Evolutionary conservation across 2,113 vertebrate genomes (phyloP), one percentile per base, ranked within the genome.

Genomic region (Grammomys surdaster): DNA sequence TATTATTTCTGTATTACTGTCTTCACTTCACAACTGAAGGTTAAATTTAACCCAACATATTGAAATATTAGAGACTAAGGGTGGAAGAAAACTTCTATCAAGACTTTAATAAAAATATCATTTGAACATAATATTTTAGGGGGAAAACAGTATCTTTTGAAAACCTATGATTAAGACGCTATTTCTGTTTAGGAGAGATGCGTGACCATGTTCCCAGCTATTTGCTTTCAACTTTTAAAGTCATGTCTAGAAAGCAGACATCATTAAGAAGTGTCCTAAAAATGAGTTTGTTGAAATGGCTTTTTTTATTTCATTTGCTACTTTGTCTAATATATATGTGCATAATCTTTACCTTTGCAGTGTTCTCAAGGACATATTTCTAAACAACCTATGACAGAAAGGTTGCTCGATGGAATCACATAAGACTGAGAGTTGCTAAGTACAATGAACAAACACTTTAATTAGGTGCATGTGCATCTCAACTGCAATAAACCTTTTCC

Each of bases 11-110:
- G 91, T 63, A 36, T 89, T 73, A 56, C 58, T 86, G 69, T 48
- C 11, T 46, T 95, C 24, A 17, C 14, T 95, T 11, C 20, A 48
- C 10, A 7, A 78, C 20, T 73, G 28, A 93, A 89, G 20, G 54
- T 54, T 31, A 91, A 93, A 93, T 77, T 78, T 69, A 95, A 82
- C 14, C 82, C 69, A 73, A 19, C 51, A 94, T 40, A 91, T 76
- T 95, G 60, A 93, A 94, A 89, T 89, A 56, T 13, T 82, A 28
- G n/a, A 69, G 22, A 5, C 69, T 89, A 75, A 84, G 7, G 3
- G 1, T 22, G 9, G 9, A 67, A 69, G 60, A 51, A 80, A 7
- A 13, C 33, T 94, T 10, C 28, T 88, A 70, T 16, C 14, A 60
- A 33, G 33, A 40, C 31, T 91, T 95, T 90, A 54, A 90, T 24